phyloP scores from a whole-genome alignment of 2,888 invertebrate genomes.

The Acleris cristana region DNA sequence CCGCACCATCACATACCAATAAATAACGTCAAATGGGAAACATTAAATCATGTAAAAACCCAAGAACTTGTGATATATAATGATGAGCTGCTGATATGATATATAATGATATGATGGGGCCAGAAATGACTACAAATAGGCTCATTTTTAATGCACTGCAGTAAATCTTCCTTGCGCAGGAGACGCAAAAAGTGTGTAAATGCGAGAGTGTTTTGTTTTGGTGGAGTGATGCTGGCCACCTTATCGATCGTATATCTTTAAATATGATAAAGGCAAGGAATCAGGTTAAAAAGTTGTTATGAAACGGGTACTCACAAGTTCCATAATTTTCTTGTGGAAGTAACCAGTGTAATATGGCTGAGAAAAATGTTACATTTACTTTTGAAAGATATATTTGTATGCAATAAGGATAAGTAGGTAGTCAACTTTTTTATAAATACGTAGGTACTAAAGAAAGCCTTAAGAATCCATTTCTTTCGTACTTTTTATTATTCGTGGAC shows the following conservation, averaged over 20 bases:
- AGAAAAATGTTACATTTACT: too few species aligned
- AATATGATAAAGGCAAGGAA: slow-evolving; percentile 22
- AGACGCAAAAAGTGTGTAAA: slow-evolving; percentile 27
- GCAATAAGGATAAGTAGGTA: too few species aligned
- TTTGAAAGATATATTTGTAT: too few species aligned
- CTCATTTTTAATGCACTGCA: slow-evolving; percentile 19
- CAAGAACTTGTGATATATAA: slow-evolving; percentile 22
- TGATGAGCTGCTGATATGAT: slow-evolving; percentile 32
- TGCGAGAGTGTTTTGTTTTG: slow-evolving; percentile 31
- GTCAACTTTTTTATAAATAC: too few species aligned
- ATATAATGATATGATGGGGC: slow-evolving; percentile 27
- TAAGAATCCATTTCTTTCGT: too few species aligned
- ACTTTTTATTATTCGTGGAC: too few species aligned
- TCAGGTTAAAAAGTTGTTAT: neutral
- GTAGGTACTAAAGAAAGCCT: too few species aligned
- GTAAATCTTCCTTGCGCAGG: slow-evolving; percentile 19
- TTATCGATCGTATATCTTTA: slow-evolving; percentile 13
- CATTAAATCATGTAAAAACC: slow-evolving; percentile 33
- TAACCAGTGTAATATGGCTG: too few species aligned
- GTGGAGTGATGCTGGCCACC: slow-evolving; percentile 25
- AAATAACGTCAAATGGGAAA: slow-evolving; percentile 8
- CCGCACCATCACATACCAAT: neutral
- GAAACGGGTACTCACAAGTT: too few species aligned
- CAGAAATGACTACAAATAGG: slow-evolving; percentile 28
- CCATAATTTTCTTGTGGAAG: too few species aligned